Evolutionary conservation across 2,888 invertebrate species (phyloP), one percentile per base, ranked within the genome.

Genomic region (Heteromyza rotundicornis): DNA sequence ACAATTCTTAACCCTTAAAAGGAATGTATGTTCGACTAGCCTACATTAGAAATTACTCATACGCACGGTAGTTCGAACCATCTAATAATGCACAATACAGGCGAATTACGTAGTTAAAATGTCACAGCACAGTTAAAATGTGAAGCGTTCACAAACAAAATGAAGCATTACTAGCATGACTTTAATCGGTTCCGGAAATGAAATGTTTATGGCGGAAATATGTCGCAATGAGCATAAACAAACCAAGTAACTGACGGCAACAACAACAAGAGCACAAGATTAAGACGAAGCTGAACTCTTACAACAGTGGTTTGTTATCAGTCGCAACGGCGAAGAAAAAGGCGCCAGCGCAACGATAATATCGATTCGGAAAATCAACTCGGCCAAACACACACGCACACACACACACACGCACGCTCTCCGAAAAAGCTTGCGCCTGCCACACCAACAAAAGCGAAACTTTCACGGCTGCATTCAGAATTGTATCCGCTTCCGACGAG

Each of bases 401-500:
- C 54, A 35, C 54, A 36, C n/a, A 54, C 54, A 20, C 54, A 54
- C 3, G 17, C 35, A 40, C 40, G n/a, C 56, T 12, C 49, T 57
- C 57, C 47, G 55, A 35, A 55, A 55, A 55, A 40, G 40, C 40
- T 32, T 51, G 32, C 32, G 16, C 14, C 20, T 19, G 47, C 3
- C 40, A 32, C 44, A 52, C 54, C 52, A 44, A 47, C 56, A 67
- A 65, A 68, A 55, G 50, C 44, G 50, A 54, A 62, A 65, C 50
- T 20, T 10, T 20, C 16, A 1, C 3, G 16, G 27, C 56, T 51
- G 54, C 65, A 68, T 72, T 76, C 80, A 82, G 81, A 82, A 78
- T 75, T 80, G 80, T 80, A 80, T 80, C 75, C 79, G 82, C 82
- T 79, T 78, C 78, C 75, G 80, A 79, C 79, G 76, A 77, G 78